Conservation (phyloP, 2,888 invertebrate genomes). For the Cabera pusaria region DNA sequence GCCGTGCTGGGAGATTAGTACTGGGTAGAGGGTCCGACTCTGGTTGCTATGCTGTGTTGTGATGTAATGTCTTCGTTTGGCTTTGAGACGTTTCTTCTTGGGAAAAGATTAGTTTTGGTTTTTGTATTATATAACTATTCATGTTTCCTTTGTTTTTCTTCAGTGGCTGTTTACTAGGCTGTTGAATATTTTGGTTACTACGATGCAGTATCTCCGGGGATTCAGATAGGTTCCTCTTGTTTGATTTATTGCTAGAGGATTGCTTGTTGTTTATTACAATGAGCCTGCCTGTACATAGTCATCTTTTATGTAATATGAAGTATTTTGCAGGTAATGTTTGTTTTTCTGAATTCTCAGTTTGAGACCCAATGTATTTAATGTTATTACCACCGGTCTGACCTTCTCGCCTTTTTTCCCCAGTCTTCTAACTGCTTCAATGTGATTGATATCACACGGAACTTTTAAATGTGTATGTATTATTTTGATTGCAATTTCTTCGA, state of each 20-base stretch:
- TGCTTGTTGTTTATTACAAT: not conserved
- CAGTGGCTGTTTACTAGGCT: not conserved
- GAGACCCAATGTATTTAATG: constrained; percentile 1
- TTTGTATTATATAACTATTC: not conserved
- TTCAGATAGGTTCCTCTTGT: not conserved
- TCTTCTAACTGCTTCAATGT: constrained; percentile 5
- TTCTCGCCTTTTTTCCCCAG: constrained; percentile 8
- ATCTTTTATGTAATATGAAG: constrained; percentile 21
- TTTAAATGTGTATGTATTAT: constrained; percentile 2
- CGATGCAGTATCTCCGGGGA: constrained; percentile 1
- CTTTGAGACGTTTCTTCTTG: too few species aligned
- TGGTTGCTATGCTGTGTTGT: too few species aligned
- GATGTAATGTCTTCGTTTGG: too few species aligned
- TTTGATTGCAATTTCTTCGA: not conserved
- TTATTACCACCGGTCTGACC: constrained; percentile 5
- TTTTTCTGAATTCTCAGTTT: constrained; percentile 5
- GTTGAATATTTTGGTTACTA: constrained; percentile 1
- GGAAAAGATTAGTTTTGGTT: constrained; percentile 1
- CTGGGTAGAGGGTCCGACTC: too few species aligned
- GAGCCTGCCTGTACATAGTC: constrained; percentile 20
- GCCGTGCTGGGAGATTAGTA: constrained; percentile 2
- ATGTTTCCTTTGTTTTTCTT: constrained; percentile 1
- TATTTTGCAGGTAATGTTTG: not conserved
- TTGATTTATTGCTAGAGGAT: not conserved
- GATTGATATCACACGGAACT: not conserved